Base-by-base conservation (phyloP, 2,113 vertebrate species). In the Calyptomena viridis region DNA sequence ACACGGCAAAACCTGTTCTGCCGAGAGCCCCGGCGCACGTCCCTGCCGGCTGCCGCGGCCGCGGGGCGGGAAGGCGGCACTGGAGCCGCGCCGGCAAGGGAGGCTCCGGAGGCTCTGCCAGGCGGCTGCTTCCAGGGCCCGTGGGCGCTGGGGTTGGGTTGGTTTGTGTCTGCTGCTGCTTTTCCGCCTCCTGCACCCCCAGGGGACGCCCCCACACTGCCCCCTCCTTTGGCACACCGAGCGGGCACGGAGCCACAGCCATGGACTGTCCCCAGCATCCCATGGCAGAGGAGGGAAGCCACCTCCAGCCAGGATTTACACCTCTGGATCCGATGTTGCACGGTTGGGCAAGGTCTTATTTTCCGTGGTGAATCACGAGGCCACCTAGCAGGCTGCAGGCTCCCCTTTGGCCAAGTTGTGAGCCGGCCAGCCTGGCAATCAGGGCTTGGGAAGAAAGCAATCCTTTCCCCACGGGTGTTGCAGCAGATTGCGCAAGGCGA, bases 221-320 rank as follows among this genome's bases (percentile, higher is more conserved):
- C 71, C 66, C 47, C 52, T 49, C 8, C 31, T 1, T 0, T 0
- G 63, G 68, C 15, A 23, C 16, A 18, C 30, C 0, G 2, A 52
- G 49, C 12, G 1, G 42, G 50, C 21, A 0, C 2, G 1, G 64
- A 69, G 86, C 56, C 6, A 1, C 1, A 0, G 75, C 0, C 0
- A 5, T 55, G 78, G 39, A 55, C 22, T 0, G 1, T 79, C 33
- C 44, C 72, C 1, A 4, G 8, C 27, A 17, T 35, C 72, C 62
- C 23, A 7, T 2, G 2, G 14, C 6, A 4, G 69, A 62, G 37
- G 2, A 0, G 52, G 69, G 58, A 16, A 30, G 62, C 33, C 59
- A 35, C 60, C 39, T 82, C 50, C 5, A 0, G 67, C 63, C 11
- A 18, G 69, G 79, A 40, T 89, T 55, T 39, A 5, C 1, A 3